A percentile compares a stretch with the other conserved stretches of the same genome.
Conservation (phyloP, 2,113 vertebrate species). For the Chamaetylas fuelleborni region DNA sequence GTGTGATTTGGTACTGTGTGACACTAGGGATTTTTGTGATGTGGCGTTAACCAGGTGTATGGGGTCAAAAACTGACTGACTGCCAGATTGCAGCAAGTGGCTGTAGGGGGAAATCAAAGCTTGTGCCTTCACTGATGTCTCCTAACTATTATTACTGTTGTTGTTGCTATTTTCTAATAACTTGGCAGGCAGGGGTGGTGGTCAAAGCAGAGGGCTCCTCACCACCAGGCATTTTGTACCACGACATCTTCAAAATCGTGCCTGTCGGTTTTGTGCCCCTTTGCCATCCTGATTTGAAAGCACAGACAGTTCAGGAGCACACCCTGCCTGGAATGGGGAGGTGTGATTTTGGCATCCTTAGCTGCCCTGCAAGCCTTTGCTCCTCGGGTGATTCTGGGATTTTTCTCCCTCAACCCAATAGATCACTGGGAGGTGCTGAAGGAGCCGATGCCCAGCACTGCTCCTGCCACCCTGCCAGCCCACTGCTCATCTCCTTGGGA, state of each 20-base stretch:
- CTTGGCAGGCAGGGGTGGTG: background rate
- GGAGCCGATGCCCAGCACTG: background rate
- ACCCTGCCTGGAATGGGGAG: background rate
- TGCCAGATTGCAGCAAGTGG: background rate
- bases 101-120: background rate
- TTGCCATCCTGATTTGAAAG: background rate
- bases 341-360: background rate
- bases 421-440: background rate
- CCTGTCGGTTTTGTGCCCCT: accelerated
- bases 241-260: background rate
- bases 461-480: background rate
- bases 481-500: background rate
- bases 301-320: background rate
- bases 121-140: background rate
- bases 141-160: background rate
- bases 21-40: background rate
- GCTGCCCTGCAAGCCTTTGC: background rate
- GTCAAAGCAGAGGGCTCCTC: background rate
- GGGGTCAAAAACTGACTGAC: background rate
- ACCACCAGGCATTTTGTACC: background rate
- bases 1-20: accelerated
- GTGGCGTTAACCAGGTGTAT: accelerated
- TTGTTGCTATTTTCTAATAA: background rate
- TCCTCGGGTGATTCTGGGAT: accelerated
- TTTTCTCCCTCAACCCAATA: background rate